Evolutionary conservation across 2,888 invertebrate genomes (phyloP).

Genomic region (Mactromeris polynyma): DNA sequence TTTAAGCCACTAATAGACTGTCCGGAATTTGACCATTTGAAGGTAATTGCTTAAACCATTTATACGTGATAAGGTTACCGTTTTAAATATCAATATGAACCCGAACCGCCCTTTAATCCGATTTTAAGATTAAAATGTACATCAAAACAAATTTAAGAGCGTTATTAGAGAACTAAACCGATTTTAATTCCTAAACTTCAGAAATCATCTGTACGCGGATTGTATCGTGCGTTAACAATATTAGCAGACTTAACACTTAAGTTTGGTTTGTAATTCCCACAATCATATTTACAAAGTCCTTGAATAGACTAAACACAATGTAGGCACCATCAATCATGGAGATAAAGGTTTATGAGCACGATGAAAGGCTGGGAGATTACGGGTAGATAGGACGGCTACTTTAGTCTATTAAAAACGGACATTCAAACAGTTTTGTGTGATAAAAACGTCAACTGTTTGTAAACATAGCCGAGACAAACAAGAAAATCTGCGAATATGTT

Average conservation of each 20-base stretch:
- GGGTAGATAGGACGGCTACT: conserved; percentile 23
- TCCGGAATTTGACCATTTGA: neutral
- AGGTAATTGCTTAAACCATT: neutral
- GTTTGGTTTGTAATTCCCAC: neutral
- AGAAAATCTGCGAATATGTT: neutral
- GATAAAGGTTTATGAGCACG: conserved; percentile 19
- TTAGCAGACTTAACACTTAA: neutral
- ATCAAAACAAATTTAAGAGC: conserved; percentile 9
- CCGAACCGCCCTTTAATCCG: neutral
- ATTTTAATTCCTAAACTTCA: neutral
- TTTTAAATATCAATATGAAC: too few species aligned
- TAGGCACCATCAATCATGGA: conserved; percentile 14
- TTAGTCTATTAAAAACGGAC: conserved; percentile 21
- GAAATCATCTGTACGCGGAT: neutral
- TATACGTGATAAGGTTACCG: neutral
- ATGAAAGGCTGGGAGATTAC: conserved; percentile 30
- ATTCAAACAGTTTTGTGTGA: conserved; percentile 16
- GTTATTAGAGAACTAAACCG: neutral
- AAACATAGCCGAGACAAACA: neutral
- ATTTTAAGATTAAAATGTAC: neutral
- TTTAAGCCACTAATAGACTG: neutral
- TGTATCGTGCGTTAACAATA: neutral
- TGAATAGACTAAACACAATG: conserved; percentile 12
- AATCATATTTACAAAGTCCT: conserved; percentile 21
- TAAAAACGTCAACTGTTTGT: neutral